Evolutionary conservation across 2,888 invertebrate species (phyloP), one percentile per base, ranked within the genome.

Genomic region (Drosophila austrosaltans): DNA sequence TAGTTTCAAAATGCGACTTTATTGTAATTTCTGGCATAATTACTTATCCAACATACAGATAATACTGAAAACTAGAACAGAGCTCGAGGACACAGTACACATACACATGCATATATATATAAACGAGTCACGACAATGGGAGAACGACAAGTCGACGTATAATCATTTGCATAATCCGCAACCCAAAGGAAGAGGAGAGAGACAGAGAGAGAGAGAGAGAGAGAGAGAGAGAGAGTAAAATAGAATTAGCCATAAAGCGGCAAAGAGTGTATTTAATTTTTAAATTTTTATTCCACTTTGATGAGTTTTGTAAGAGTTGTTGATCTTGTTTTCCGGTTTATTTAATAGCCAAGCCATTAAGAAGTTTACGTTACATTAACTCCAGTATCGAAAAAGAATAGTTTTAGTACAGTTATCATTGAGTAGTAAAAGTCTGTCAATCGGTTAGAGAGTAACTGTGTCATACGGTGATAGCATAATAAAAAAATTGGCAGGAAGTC

Each of bases 1-100:
- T 48, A 48, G 42, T 65, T 44, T 60, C 73, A 64, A 30, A 72
- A 71, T 71, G 73, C 71, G 56, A 63, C 59, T 68, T 76, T 77
- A 82, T 74, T 77, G 76, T 80, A 74, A 75, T 78, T 76, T 76
- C 75, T 76, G 61, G 78, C 72, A 76, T 85, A 82, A 87, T 82
- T 80, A 85, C 74, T 78, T 85, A 82, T 78, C 70, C 79, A 76
- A 66, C 72, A 66, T 65, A 72, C 72, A 48, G 48, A 48, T 25
- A 48, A 77, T 79, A 84, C 82, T 76, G 62, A 75, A 74, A 80
- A 72, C 62, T 67, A 42, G 72, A 69, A 64, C 81, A 81, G 42
- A 32, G 63, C 62, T 22, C 10, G 54, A 48, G 53, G 22, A 64
- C 36, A n/a, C 36, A 36, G 8, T 25, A 25, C 48, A 48, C 8